Percentiles rank a stretch among this genome's conserved stretches.
Evolutionary conservation across 2,113 vertebrate species (phyloP).

Genomic region (Dipodomys stephensi): DNA sequence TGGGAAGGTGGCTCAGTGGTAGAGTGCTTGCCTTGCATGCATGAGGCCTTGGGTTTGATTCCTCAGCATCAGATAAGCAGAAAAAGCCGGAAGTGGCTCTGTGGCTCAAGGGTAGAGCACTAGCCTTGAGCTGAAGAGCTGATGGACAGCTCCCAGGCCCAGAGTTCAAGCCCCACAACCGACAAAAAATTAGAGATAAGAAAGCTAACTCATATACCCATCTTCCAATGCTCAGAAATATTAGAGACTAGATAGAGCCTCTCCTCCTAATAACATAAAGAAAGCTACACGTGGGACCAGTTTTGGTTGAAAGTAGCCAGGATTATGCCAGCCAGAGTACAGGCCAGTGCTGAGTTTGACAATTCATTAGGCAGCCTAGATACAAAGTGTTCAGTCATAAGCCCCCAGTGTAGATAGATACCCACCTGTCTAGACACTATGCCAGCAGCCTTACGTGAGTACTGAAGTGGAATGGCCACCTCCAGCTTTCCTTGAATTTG

Average conservation of each 20-base stretch:
- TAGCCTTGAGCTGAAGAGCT: too few species aligned
- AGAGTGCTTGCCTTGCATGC: too few species aligned
- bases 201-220: not conserved
- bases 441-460: too few species aligned
- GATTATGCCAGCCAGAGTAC: too few species aligned
- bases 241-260: not conserved
- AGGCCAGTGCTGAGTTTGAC: not conserved
- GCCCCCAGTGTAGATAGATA: not conserved
- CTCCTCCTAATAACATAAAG: not conserved
- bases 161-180: too few species aligned
- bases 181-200: too few species aligned
- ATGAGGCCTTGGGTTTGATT: too few species aligned
- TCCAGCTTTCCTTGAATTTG: not conserved
- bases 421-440: not conserved
- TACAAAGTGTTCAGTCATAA: not conserved
- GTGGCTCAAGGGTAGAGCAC: too few species aligned
- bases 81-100: too few species aligned
- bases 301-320: not conserved
- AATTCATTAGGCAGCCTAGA: not conserved
- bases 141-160: too few species aligned
- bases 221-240: not conserved
- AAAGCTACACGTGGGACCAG: not conserved
- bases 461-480: accelerated
- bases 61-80: too few species aligned
- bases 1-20: too few species aligned